A percentile compares a stretch with the other conserved stretches of the same genome.
Evolutionary conservation across 2,797 vertebrate genomes (phyloP).

Genomic region (Fundulus diaphanus): DNA sequence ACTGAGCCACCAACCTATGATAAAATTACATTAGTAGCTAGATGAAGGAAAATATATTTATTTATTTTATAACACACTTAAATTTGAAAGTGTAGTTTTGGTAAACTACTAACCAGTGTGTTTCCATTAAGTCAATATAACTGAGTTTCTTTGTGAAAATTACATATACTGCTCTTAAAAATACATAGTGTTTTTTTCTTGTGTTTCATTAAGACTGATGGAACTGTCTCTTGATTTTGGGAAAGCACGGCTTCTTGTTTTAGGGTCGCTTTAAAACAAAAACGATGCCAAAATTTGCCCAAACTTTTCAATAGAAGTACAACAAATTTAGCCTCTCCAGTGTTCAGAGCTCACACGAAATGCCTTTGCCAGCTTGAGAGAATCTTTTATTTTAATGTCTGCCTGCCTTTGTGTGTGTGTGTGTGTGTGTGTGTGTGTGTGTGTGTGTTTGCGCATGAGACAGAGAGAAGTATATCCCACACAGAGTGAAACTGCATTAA

Average conservation of each 20-base stretch:
- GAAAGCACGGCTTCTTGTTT: background rate
- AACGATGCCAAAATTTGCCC: background rate
- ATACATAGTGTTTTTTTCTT: background rate
- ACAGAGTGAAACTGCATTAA: conserved; percentile 27
- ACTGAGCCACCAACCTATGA: background rate
- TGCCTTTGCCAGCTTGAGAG: conserved; percentile 21
- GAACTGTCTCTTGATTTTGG: background rate
- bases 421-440: background rate
- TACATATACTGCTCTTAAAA: background rate
- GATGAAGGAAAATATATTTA: background rate
- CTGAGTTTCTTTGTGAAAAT: background rate
- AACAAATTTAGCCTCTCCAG: background rate
- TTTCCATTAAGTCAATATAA: background rate
- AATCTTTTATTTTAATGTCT: background rate
- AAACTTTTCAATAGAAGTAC: background rate
- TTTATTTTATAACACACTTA: background rate
- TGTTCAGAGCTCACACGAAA: conserved; percentile 6
- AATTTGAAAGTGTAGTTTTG: background rate
- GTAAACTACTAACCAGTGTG: no score
- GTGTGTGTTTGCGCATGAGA: background rate
- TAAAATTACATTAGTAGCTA: background rate
- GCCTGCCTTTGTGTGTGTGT: background rate
- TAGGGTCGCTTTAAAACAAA: background rate
- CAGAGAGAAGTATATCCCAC: background rate
- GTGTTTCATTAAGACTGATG: background rate